Evolutionary conservation across 2,797 vertebrate species (phyloP).

Genomic region (Anguilla megastoma): DNA sequence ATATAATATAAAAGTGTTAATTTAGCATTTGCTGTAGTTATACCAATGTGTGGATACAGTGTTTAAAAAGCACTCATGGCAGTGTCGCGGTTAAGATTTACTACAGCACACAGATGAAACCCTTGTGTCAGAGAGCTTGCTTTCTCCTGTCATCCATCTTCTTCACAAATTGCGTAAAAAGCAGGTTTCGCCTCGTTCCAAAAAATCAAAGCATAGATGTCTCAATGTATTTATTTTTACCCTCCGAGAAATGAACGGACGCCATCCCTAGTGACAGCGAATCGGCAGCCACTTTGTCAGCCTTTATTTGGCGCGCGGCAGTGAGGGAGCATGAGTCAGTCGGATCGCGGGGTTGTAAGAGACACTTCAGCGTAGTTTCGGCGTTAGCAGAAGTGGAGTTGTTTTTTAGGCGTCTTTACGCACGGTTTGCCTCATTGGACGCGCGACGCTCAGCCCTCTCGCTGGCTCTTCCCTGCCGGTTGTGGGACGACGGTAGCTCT

Average conservation of each 20-base stretch:
- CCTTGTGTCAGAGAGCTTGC: neutral
- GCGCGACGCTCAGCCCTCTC: neutral
- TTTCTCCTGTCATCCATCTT: neutral
- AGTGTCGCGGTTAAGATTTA: neutral
- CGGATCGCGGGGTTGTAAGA: neutral
- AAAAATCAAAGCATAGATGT: neutral
- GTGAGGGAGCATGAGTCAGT: neutral
- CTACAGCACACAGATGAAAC: neutral
- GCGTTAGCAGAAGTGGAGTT: neutral
- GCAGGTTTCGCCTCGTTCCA: neutral
- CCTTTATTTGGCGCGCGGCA: neutral
- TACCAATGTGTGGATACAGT: neutral
- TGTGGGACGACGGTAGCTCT: neutral
- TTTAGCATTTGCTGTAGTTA: neutral
- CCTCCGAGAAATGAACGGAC: neutral
- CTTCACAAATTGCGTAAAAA: neutral
- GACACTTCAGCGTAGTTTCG: neutral
- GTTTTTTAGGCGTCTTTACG: neutral
- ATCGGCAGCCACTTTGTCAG: neutral
- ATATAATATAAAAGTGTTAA: too few species aligned
- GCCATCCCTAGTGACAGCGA: neutral
- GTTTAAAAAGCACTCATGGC: neutral
- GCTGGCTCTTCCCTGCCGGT: neutral
- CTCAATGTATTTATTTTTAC: neutral
- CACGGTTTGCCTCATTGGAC: neutral